phyloP scores from a whole-genome alignment of 1,140 invertebrate species.

The Trichoplusia ni region DNA sequence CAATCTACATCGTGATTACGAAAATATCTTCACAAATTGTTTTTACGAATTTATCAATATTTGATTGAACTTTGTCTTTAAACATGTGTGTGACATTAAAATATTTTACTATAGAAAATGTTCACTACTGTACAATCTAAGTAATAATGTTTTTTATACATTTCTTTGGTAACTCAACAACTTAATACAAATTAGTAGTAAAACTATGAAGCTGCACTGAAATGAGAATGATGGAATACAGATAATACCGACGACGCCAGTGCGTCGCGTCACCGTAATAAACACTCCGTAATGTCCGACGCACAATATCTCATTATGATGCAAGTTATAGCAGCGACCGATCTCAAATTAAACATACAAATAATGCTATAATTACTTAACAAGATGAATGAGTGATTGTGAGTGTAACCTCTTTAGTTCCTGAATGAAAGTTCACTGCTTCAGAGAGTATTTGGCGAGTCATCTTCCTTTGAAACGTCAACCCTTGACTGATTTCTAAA shows the following conservation, averaged over 20 bases:
- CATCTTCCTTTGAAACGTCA: conserved; percentile 28
- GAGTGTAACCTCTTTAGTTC: conserved; percentile 12
- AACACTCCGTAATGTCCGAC: conserved; percentile 63
- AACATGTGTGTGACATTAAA: conserved; percentile 2
- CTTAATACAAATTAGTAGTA: conserved; percentile 13
- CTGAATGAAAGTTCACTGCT: conserved; percentile 10
- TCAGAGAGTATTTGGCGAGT: conserved; percentile 21
- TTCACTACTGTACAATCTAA: no score
- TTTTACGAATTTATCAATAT: background rate
- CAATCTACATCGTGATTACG: conserved; percentile 9
- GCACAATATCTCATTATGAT: conserved; percentile 54
- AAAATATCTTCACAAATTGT: conserved; percentile 24
- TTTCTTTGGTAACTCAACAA: background rate
- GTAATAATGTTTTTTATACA: background rate
- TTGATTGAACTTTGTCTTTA: background rate
- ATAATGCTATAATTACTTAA: background rate
- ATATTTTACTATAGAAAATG: no score
- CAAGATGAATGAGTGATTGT: background rate
- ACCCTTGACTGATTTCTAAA: conserved; percentile 28
- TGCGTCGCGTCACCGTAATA: conserved; percentile 61
- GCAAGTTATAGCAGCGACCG: conserved; percentile 13
- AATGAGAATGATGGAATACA: conserved; percentile 24
- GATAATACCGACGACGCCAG: conserved; percentile 51
- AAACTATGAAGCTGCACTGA: background rate
- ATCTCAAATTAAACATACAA: conserved; percentile 8